Percentiles rank a stretch among this genome's conserved stretches.
phyloP scores from a whole-genome alignment of 1,140 invertebrate genomes.

The Drosophila mayri region DNA sequence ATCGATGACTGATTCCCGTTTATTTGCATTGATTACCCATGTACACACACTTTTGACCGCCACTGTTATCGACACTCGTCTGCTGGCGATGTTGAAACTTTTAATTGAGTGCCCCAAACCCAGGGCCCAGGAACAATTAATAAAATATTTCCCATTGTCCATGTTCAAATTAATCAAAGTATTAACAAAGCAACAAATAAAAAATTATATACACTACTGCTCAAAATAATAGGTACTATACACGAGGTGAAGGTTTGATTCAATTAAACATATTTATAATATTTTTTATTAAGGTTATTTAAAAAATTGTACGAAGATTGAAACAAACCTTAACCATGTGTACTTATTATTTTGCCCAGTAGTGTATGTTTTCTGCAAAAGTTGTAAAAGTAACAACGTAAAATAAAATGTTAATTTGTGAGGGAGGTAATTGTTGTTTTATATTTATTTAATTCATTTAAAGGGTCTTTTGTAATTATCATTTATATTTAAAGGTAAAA shows the following conservation, averaged over 20 bases:
- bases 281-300: no score
- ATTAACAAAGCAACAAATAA: constrained; percentile 24
- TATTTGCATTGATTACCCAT: constrained; percentile 71
- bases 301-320: no score
- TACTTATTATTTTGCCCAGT: no score
- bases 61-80: constrained; percentile 78
- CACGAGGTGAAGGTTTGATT: not conserved
- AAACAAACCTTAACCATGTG: no score
- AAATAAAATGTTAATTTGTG: not conserved
- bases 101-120: constrained; percentile 70
- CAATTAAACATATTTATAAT: no score
- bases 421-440: not conserved
- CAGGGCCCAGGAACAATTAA: constrained; percentile 53
- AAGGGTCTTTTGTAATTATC: not conserved
- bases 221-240: no score
- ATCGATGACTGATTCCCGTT: constrained; percentile 70
- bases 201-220: not conserved
- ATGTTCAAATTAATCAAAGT: constrained; percentile 45
- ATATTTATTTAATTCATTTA: not conserved
- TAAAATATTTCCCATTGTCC: constrained; percentile 55
- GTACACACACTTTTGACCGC: constrained; percentile 63
- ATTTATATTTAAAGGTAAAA: not conserved
- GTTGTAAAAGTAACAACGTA: constrained; percentile 4
- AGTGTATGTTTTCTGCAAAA: constrained; percentile 7
- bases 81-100: constrained; percentile 72